Conservation (phyloP, 2,113 vertebrate genomes). For the Xenus cinereus region DNA sequence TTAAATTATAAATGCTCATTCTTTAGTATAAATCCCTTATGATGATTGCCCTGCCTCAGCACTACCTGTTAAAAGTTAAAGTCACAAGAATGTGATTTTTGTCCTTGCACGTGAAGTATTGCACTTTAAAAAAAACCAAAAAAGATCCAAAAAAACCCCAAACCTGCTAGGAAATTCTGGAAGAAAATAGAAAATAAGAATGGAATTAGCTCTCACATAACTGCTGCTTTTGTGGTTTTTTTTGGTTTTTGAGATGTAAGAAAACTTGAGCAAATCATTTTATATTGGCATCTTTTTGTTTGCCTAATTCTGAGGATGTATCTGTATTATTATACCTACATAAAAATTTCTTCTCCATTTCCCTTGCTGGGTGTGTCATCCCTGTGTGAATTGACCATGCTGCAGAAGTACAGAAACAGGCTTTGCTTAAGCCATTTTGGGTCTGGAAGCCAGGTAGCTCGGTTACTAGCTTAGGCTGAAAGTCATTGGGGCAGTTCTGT, state of each 20-base stretch:
- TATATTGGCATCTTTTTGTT: neutral
- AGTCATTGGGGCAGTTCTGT: neutral
- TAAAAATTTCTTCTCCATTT: neutral
- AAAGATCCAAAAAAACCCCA: neutral
- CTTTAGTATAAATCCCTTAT: neutral
- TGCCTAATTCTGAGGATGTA: neutral
- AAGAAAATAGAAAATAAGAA: neutral
- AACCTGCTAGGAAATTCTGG: neutral
- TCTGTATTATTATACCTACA: neutral
- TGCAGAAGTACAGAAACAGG: neutral
- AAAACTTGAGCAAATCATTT: neutral
- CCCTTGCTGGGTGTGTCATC: neutral
- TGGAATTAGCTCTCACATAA: neutral
- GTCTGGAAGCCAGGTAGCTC: neutral
- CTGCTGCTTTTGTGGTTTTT: neutral
- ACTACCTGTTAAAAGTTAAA: neutral
- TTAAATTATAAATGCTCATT: slow-evolving; percentile 6
- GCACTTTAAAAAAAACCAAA: neutral
- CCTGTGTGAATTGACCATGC: neutral
- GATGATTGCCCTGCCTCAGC: neutral
- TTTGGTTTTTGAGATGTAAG: neutral
- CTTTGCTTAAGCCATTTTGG: neutral
- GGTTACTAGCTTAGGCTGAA: neutral
- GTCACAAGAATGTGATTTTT: neutral
- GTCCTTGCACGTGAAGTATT: neutral